Evolutionary conservation across 1,140 invertebrate species (phyloP), one percentile per base, ranked within the genome.

Genomic region (Uloborus diversus): DNA sequence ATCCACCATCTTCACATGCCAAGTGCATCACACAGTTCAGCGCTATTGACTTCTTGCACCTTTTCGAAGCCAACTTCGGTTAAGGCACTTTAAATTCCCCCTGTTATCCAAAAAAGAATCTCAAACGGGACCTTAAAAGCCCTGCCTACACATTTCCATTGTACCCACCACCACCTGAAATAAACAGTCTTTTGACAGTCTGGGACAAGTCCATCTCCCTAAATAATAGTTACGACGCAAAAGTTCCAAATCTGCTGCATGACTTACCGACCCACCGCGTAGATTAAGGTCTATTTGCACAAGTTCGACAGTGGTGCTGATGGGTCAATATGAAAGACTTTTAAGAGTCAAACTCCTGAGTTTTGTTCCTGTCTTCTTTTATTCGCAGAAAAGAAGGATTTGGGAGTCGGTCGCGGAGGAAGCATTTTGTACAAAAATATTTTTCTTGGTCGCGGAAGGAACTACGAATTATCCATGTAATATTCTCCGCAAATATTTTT

Each of bases 171-270:
- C 37, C 64, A 28, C 20, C 27, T 37, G 42, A 68, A 68, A 68
- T 68, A 68, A 68, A 68, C 47, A 68, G 23, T 13, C 37, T n/a
- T 42, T 68, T 68, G 64, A 51, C 64, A 68, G 25, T 42, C 42
- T n/a, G n/a, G n/a, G 37, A 2, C 5, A 68, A 68, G 64, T 51
- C 64, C 25, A 68, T 66, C 42, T 5, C 51, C 32, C 42, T 28
- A 13, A 68, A 51, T 47, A 13, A 28, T 1, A 37, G 61, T 1
- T 23, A 20, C 61, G 14, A 30, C 23, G 47, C 13, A n/a, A 49
- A 49, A 68, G 42, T 4, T 56, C 14, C 37, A 51, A 23, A 3
- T 37, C 7, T 23, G 20, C 17, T 25, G 51, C 64, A 68, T 68
- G 64, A 28, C 42, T 51, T 47, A n/a, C 14, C 23, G 23, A 17